Percentiles rank a stretch among this genome's conserved stretches.
phyloP scores from a whole-genome alignment of 2,113 vertebrate species.

The Megatriorchis doriae region DNA sequence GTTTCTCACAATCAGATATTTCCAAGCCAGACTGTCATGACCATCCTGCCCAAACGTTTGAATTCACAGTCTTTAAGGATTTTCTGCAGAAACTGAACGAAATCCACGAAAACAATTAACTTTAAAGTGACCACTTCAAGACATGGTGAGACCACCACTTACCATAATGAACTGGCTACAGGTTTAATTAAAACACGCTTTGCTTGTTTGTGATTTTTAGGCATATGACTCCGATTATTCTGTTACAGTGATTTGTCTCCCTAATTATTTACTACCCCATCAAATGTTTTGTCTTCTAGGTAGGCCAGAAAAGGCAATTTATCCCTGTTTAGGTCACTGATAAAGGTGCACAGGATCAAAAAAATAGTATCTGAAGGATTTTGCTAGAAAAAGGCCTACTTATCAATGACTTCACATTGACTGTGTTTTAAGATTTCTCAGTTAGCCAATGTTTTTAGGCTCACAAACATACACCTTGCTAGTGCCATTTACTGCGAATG shows the following conservation, averaged over 20 bases:
- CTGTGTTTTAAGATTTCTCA: neutral
- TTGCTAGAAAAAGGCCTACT: neutral
- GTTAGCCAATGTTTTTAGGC: neutral
- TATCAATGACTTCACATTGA: neutral
- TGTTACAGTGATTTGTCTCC: neutral
- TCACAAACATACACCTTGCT: neutral
- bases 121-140: neutral
- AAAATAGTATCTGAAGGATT: neutral
- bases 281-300: neutral
- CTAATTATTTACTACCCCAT: neutral
- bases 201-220: neutral
- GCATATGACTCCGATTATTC: neutral
- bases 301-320: neutral
- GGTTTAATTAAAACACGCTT: neutral
- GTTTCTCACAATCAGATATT: neutral
- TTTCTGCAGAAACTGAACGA: neutral
- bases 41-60: neutral
- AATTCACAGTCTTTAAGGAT: neutral
- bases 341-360: neutral
- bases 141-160: neutral
- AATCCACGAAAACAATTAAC: neutral
- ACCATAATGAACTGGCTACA: neutral
- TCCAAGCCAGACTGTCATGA: neutral
- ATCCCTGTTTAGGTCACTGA: neutral
- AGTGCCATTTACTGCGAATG: neutral